phyloP scores from a whole-genome alignment of 2,797 vertebrate species.

The Lophura swinhoii region DNA sequence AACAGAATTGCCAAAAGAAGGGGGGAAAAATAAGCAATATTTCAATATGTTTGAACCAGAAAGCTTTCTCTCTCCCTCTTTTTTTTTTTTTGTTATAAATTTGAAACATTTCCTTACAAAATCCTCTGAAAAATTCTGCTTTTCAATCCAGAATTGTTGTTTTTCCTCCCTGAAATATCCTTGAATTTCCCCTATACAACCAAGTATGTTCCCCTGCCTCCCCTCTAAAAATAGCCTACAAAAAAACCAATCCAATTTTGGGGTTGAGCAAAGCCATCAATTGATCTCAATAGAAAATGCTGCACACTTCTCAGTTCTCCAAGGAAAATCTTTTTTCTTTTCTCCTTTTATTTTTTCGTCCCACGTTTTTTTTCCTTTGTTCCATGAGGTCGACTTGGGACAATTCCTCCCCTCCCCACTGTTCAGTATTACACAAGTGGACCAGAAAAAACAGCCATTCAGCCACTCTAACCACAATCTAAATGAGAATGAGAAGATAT shows the following conservation, averaged over 20 bases:
- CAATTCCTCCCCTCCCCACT: constrained; percentile 38
- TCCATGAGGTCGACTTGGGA: constrained; percentile 41
- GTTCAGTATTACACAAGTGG: constrained; percentile 61
- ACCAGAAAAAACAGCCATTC: constrained; percentile 66
- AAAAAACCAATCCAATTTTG: constrained; percentile 43
- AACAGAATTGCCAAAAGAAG: not conserved
- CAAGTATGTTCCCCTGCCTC: not conserved
- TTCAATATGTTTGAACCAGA: not conserved
- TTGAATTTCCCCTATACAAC: constrained; percentile 35
- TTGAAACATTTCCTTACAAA: not conserved
- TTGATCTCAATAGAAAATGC: not conserved
- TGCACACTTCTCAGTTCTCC: not conserved
- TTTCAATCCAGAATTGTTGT: not conserved
- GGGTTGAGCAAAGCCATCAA: not conserved
- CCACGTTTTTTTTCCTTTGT: constrained; percentile 17
- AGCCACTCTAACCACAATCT: constrained; percentile 51
- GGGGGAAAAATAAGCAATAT: not conserved
- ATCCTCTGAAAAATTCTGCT: not conserved
- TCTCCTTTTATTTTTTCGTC: not conserved
- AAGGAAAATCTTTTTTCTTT: not conserved
- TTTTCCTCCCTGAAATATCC: constrained; percentile 18
- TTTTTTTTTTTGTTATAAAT: not conserved
- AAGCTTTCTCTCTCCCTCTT: not conserved
- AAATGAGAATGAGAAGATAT: constrained; percentile 57
- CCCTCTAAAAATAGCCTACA: not conserved